phyloP scores from a whole-genome alignment of 2,797 vertebrate genomes.

The Lepidocolaptes lacrymiger region DNA sequence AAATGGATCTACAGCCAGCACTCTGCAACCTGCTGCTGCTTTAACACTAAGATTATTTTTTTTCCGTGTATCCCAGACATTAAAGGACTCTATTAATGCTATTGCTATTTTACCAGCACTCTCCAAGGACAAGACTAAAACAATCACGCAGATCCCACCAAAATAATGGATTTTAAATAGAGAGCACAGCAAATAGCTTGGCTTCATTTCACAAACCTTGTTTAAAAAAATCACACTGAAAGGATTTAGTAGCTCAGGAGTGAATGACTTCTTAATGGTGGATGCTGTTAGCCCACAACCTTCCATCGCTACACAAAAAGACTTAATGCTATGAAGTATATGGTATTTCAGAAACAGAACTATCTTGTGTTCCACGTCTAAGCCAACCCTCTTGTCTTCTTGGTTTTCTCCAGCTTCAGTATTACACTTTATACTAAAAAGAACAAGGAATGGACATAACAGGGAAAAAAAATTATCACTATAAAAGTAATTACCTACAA shows the following conservation, averaged over 20 bases:
- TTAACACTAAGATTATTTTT: background rate
- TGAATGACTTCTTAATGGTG: background rate
- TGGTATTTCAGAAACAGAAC: background rate
- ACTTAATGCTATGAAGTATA: background rate
- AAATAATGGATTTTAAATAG: background rate
- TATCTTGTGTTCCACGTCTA: background rate
- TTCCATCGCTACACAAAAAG: background rate
- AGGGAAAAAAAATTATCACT: background rate
- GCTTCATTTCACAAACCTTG: background rate
- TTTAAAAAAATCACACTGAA: constrained; percentile 34
- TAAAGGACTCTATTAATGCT: background rate
- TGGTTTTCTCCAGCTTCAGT: constrained; percentile 5
- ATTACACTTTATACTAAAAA: background rate
- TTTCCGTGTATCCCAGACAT: background rate
- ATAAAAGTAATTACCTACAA: background rate
- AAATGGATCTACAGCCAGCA: constrained; percentile 15
- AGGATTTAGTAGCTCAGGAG: constrained; percentile 4
- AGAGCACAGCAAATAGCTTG: background rate
- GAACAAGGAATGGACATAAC: constrained; percentile 3
- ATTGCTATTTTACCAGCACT: background rate
- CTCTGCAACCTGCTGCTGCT: background rate
- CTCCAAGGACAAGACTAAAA: background rate
- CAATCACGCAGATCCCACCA: background rate
- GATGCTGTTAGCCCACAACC: background rate
- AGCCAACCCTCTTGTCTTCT: background rate